phyloP scores from a whole-genome alignment of 1,140 invertebrate genomes.

The Apis florea region DNA sequence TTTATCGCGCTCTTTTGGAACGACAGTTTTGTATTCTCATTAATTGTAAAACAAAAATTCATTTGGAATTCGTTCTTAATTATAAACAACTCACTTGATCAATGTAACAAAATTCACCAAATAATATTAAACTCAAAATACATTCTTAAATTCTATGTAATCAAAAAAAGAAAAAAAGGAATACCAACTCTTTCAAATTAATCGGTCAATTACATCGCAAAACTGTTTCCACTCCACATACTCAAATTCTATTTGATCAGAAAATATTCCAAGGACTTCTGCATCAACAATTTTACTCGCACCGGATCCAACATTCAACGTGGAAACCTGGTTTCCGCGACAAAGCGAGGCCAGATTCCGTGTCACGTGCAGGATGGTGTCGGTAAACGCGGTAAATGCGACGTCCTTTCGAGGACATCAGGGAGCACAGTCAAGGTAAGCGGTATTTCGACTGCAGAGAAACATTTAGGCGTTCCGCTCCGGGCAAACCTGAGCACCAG shows the following conservation, averaged over 20 bases:
- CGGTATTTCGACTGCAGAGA: conserved; percentile 59
- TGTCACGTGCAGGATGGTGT: not conserved
- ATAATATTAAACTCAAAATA: too few species aligned
- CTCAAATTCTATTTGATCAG: not conserved
- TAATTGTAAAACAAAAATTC: too few species aligned
- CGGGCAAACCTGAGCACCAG: conserved; percentile 58
- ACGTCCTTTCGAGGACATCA: conserved; percentile 42
- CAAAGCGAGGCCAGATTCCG: conserved; percentile 2
- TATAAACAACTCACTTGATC: too few species aligned
- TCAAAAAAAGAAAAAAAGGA: too few species aligned
- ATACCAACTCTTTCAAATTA: too few species aligned
- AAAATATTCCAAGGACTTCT: not conserved
- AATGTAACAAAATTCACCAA: too few species aligned
- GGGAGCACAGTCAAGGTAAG: conserved; percentile 31
- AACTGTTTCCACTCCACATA: not conserved
- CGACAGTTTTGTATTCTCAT: too few species aligned
- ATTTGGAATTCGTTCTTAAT: too few species aligned
- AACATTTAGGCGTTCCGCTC: conserved; percentile 67
- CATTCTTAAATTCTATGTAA: too few species aligned
- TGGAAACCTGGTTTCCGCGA: not conserved
- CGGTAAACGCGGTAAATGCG: not conserved
- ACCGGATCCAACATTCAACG: not conserved
- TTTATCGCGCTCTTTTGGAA: too few species aligned
- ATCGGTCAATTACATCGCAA: not conserved
- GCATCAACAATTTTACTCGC: not conserved